Conservation (phyloP, 2,888 invertebrate species). For the Cerastis leucographa region DNA sequence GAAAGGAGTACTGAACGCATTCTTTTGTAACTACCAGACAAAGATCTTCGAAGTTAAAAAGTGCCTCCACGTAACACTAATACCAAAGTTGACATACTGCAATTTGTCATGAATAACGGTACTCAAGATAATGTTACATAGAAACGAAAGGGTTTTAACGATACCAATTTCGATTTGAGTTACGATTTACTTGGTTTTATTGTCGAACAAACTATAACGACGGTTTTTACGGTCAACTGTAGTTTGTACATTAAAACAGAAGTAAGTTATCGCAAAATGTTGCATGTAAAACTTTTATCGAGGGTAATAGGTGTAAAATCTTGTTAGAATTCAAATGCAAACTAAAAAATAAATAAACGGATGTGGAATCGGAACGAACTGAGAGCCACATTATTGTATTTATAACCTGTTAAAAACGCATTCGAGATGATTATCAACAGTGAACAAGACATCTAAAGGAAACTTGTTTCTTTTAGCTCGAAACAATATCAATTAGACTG, state of each 20-base stretch:
- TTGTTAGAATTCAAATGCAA: slow-evolving; percentile 44
- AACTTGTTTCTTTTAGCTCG: slow-evolving; percentile 20
- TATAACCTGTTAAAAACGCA: slow-evolving; percentile 37
- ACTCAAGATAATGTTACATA: slow-evolving; percentile 17
- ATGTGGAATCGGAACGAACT: slow-evolving; percentile 36
- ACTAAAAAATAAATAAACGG: slow-evolving; percentile 61
- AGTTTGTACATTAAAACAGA: slow-evolving; percentile 35
- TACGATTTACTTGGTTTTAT: slow-evolving; percentile 37
- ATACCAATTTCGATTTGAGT: slow-evolving; percentile 34
- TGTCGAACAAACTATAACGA: slow-evolving; percentile 26
- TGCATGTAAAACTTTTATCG: slow-evolving; percentile 12
- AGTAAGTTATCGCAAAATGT: slow-evolving; percentile 37
- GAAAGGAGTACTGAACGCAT: slow-evolving; percentile 63
- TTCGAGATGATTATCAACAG: slow-evolving; percentile 34
- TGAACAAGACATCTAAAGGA: slow-evolving; percentile 17
- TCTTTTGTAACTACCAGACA: slow-evolving; percentile 62
- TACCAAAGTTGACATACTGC: slow-evolving; percentile 5
- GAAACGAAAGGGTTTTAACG: slow-evolving; percentile 29
- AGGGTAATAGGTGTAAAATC: slow-evolving; percentile 36
- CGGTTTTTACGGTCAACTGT: slow-evolving; percentile 40
- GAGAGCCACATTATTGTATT: slow-evolving; percentile 56
- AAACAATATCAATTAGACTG: background rate
- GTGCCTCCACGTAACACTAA: slow-evolving; percentile 26
- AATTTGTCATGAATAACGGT: slow-evolving; percentile 45
- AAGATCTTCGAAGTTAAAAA: slow-evolving; percentile 53